Conservation (phyloP, 2,113 vertebrate genomes). For the Rhabdornis inornatus region DNA sequence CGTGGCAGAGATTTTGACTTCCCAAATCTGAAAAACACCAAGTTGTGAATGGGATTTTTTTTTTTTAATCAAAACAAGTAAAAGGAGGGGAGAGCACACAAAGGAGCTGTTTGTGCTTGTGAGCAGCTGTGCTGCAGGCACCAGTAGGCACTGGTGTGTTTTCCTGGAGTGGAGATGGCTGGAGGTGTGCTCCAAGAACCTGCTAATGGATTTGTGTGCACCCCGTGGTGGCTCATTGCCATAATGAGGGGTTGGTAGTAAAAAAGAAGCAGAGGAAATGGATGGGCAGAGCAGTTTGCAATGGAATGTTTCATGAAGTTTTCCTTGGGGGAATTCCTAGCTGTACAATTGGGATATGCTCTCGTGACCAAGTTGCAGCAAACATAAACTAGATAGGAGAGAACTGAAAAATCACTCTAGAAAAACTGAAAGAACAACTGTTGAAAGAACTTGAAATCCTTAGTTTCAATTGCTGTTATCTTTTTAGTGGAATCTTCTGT, state of each 20-base stretch:
- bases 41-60: background rate
- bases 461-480: background rate
- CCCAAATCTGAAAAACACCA: background rate
- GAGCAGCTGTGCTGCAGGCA: conserved; percentile 15
- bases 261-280: conserved; percentile 39
- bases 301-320: background rate
- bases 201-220: conserved; percentile 16
- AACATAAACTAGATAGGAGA: background rate
- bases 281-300: background rate
- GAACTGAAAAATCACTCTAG: background rate
- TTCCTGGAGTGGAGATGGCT: background rate
- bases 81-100: background rate
- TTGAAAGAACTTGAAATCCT: background rate
- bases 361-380: background rate
- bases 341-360: background rate
- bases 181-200: conserved; percentile 17
- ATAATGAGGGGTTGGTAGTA: conserved; percentile 3
- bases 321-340: background rate
- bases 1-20: background rate
- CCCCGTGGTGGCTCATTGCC: background rate
- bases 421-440: background rate
- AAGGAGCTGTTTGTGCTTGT: conserved; percentile 17
- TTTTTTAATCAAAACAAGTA: background rate
- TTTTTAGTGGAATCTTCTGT: background rate
- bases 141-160: background rate